A percentile compares a stretch with the other conserved stretches of the same genome.
These are phyloP conservation scores for Drosophila pruinosa DNA, from an alignment of 1,140 invertebrate species.

Conservation along the genomic window DNA sequence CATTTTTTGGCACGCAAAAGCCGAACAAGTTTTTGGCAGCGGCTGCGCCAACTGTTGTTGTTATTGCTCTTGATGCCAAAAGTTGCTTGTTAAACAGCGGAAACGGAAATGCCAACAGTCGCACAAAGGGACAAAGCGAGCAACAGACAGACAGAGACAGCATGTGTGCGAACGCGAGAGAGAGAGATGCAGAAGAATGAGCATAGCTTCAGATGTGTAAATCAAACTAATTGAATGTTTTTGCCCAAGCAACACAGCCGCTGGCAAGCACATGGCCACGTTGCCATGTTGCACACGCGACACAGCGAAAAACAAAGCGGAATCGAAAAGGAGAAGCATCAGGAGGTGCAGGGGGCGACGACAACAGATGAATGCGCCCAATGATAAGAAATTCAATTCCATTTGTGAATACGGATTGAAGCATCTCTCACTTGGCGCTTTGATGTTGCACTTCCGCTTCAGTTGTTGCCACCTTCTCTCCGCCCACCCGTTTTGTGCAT, in stretches of 20 bases:
- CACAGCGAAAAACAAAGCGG: conserved; percentile 25
- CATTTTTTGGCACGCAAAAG: conserved; percentile 68
- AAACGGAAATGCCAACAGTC: conserved; percentile 78
- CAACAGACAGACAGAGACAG: not conserved
- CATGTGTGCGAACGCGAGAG: not conserved
- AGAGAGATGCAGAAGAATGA: not conserved
- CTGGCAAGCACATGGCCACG: conserved; percentile 49
- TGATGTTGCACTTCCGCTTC: conserved; percentile 21
- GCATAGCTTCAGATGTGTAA: conserved; percentile 54
- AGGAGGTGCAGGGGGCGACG: not conserved
- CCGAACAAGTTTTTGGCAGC: conserved; percentile 72
- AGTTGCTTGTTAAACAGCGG: conserved; percentile 78
- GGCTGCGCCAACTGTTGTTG: conserved; percentile 47
- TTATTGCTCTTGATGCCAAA: conserved; percentile 57
- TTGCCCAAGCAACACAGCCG: conserved; percentile 63
- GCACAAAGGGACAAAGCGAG: conserved; percentile 63
- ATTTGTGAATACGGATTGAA: conserved; percentile 19
- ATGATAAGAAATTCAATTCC: conserved; percentile 72
- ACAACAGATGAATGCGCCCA: conserved; percentile 18
- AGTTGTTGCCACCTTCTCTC: not conserved
- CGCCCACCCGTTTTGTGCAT: not conserved
- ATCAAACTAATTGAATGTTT: conserved; percentile 80
- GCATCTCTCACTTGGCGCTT: conserved; percentile 18
- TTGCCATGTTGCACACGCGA: conserved; percentile 21
- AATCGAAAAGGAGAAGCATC: not conserved